phyloP scores from a whole-genome alignment of 2,113 vertebrate species.

The Saccopteryx leptura region DNA sequence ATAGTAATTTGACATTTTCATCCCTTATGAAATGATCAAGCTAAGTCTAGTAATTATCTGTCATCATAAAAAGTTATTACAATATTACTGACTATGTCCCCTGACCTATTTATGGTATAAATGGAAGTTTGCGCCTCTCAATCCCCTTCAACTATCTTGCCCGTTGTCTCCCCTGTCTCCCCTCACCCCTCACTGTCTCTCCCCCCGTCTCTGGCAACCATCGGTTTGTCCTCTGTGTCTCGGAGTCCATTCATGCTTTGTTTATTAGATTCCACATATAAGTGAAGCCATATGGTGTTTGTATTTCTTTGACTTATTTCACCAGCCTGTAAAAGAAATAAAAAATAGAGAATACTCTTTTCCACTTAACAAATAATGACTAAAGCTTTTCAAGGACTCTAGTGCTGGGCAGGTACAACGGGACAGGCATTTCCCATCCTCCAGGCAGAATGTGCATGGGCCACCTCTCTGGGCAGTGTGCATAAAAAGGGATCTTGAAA shows the following conservation, averaged over 20 bases:
- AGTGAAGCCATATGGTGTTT: not conserved
- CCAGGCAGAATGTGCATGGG: rapidly evolving
- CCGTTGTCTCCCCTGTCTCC: no score
- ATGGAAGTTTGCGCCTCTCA: not conserved
- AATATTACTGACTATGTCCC: rapidly evolving
- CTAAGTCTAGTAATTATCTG: no score
- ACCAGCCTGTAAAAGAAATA: not conserved
- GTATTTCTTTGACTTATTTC: not conserved
- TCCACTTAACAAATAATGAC: not conserved
- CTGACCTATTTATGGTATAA: rapidly evolving
- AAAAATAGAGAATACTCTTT: not conserved
- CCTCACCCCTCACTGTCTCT: not conserved
- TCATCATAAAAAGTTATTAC: not conserved
- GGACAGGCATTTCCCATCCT: rapidly evolving
- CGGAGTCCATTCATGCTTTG: no score
- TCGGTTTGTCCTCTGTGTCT: no score
- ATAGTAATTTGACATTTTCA: no score
- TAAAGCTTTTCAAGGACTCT: rapidly evolving
- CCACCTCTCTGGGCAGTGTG: rapidly evolving
- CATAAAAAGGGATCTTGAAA: not conserved
- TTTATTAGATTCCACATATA: no score
- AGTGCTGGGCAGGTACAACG: rapidly evolving
- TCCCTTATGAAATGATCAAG: not conserved
- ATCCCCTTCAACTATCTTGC: no score
- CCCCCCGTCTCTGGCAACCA: not conserved